Conservation (phyloP, 2,797 vertebrate genomes). For the Chloroceryle inda region DNA sequence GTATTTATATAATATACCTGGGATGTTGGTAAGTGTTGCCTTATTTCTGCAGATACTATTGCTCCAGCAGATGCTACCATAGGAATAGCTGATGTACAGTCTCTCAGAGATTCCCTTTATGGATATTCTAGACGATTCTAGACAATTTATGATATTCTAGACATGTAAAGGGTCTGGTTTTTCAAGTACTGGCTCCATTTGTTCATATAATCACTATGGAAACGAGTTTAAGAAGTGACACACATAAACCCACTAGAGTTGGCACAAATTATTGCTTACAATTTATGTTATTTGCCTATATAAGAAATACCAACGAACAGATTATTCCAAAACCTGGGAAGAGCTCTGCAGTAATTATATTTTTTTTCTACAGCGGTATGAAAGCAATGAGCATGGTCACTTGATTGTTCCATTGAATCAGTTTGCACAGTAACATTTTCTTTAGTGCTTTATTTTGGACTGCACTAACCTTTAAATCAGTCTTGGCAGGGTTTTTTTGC, state of each 20-base stretch:
- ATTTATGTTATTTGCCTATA: not conserved
- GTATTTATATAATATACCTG: not conserved
- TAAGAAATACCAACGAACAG: not conserved
- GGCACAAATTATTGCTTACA: not conserved
- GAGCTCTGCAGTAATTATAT: not conserved
- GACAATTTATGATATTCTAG: not conserved
- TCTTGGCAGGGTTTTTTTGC: not conserved
- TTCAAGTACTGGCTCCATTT: not conserved
- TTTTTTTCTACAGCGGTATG: not conserved
- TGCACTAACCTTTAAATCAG: not conserved
- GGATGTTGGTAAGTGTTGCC: not conserved
- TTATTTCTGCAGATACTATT: not conserved
- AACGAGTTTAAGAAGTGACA: constrained; percentile 14
- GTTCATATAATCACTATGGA: constrained; percentile 58
- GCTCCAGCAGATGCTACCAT: not conserved
- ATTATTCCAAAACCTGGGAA: not conserved
- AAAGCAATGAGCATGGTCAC: fast-evolving
- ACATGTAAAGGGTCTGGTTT: not conserved
- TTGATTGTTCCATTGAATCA: fast-evolving
- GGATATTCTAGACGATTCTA: constrained; percentile 28
- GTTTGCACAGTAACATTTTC: not conserved
- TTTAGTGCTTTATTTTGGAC: not conserved
- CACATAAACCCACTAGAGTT: not conserved
- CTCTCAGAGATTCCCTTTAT: not conserved
- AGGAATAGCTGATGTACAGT: not conserved